These are phyloP conservation scores for Prunella himalayana DNA, from an alignment of 2,113 vertebrate species.

Conservation along the genomic window DNA sequence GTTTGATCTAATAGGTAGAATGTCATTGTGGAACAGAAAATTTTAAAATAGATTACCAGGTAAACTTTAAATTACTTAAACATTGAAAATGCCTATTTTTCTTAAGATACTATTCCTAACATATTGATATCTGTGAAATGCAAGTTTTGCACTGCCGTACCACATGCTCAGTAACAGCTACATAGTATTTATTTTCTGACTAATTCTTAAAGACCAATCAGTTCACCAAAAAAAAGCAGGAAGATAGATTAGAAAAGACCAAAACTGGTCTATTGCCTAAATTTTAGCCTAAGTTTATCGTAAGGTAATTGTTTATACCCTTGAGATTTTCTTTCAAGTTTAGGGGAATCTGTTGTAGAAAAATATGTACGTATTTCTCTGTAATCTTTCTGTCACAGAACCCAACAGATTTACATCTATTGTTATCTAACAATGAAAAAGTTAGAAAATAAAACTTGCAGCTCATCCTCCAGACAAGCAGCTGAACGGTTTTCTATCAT, in stretches of 20 bases:
- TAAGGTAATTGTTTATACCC: background rate
- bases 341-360: background rate
- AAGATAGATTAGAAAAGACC: background rate
- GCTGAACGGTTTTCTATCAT: background rate
- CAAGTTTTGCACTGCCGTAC: background rate
- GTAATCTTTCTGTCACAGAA: background rate
- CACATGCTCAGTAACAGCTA: background rate
- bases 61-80: background rate
- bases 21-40: background rate
- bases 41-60: background rate
- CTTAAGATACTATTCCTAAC: background rate
- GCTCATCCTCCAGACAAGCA: conserved; percentile 1
- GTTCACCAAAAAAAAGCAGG: background rate
- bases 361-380: background rate
- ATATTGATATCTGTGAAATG: background rate
- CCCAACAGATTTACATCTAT: background rate
- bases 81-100: background rate
- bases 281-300: background rate
- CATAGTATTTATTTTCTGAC: background rate
- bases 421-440: background rate
- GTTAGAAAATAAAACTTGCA: conserved; percentile 1
- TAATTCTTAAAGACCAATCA: background rate
- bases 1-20: conserved; percentile 37
- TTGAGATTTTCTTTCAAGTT: background rate
- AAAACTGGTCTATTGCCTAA: background rate